Conservation (phyloP, 1,140 invertebrate genomes). For the Euborellia annulipes region DNA sequence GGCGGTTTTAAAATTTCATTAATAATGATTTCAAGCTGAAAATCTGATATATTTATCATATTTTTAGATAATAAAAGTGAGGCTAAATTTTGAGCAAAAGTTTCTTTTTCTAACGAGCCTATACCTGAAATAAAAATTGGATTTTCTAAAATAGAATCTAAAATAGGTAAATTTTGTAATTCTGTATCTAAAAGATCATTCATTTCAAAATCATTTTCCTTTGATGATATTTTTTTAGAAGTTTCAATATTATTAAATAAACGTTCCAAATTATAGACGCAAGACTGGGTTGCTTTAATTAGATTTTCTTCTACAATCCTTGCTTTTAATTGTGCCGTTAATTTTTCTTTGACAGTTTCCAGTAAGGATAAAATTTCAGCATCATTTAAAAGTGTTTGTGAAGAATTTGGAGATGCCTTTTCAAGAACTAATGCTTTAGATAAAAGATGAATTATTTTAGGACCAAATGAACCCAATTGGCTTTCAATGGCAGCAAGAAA, state of each 20-base stretch:
- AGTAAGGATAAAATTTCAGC: constrained; percentile 54
- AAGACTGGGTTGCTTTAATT: constrained; percentile 39
- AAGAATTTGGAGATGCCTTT: constrained; percentile 44
- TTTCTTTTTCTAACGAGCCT: constrained; percentile 48
- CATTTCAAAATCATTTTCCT: too few relatives aligned
- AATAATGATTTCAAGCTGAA: constrained; percentile 57
- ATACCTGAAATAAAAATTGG: constrained; percentile 27
- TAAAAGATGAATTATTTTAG: constrained; percentile 45
- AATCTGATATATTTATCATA: constrained; percentile 55
- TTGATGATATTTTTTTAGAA: too few relatives aligned
- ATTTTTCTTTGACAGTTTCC: constrained; percentile 68
- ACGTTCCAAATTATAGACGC: constrained; percentile 27
- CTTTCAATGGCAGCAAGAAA: constrained; percentile 62
- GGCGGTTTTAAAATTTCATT: constrained; percentile 64
- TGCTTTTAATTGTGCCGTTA: constrained; percentile 62
- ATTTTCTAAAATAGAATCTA: too few relatives aligned
- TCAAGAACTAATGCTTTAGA: constrained; percentile 59
- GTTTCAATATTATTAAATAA: constrained; percentile 2
- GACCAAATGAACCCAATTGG: constrained; percentile 61
- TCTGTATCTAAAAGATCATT: too few relatives aligned
- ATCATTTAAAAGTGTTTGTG: constrained; percentile 50
- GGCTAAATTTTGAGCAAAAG: constrained; percentile 61
- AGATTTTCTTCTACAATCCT: constrained; percentile 49
- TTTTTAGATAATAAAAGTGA: constrained; percentile 56
- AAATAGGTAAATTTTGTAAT: too few relatives aligned